Conservation (phyloP, 2,888 invertebrate genomes). For the Polydrusus pterygomalis region DNA sequence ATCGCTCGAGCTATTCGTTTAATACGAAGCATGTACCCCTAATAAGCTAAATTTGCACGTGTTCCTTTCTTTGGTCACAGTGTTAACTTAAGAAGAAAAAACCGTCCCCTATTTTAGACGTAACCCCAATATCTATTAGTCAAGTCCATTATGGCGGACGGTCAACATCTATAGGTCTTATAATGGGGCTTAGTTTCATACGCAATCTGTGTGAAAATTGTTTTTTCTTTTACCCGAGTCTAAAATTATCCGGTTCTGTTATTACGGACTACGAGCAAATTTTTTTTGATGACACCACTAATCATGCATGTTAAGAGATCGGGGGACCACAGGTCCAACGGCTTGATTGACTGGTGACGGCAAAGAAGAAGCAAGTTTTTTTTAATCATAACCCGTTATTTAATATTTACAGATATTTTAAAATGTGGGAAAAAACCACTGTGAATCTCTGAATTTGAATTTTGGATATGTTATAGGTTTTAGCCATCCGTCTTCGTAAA, state of each 20-base stretch:
- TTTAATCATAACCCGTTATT: no score
- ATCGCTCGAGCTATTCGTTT: no score
- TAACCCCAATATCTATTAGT: conserved; percentile 31
- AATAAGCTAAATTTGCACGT: conserved; percentile 26
- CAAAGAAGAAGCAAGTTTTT: no score
- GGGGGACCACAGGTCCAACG: no score
- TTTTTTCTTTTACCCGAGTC: conserved; percentile 9
- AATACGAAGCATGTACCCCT: neutral
- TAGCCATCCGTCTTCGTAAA: no score
- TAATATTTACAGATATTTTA: no score
- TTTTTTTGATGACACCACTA: conserved; percentile 1
- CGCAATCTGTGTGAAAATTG: conserved; percentile 35
- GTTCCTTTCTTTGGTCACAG: conserved; percentile 9
- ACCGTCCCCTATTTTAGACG: conserved; percentile 20
- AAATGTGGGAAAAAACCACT: no score
- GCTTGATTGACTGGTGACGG: no score
- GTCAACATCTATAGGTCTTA: conserved; percentile 22
- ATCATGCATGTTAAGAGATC: no score
- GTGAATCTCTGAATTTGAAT: no score
- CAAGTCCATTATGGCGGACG: conserved; percentile 34
- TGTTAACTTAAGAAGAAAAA: conserved; percentile 24
- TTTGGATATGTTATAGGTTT: no score
- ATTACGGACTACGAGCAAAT: neutral
- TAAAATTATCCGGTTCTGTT: neutral
- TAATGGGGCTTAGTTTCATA: conserved; percentile 8